Evolutionary conservation across 2,797 vertebrate genomes (phyloP).

Genomic region (Varecia variegata): DNA sequence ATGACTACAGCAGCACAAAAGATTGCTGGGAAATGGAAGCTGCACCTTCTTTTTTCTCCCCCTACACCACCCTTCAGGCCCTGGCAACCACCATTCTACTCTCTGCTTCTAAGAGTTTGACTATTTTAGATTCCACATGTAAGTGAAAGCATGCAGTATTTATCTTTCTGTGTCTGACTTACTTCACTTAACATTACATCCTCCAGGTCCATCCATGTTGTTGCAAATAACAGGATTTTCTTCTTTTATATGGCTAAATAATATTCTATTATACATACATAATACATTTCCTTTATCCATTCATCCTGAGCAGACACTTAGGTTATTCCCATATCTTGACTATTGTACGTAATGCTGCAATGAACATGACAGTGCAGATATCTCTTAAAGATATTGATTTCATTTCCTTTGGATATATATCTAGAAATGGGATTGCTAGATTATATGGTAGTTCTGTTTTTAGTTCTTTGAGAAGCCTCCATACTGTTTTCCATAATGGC

Average conservation of each 20-base stretch:
- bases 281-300: not conserved
- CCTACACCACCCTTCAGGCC: too few relatives aligned
- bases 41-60: not conserved
- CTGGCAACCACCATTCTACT: not conserved
- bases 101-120: not conserved
- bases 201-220: not conserved
- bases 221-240: not conserved
- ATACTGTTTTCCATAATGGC: not conserved
- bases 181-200: not conserved
- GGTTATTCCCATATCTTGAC: not conserved
- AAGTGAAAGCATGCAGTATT: not conserved
- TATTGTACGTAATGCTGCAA: too few relatives aligned
- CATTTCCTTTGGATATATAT: not conserved
- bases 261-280: not conserved
- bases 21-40: not conserved
- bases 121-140: not conserved
- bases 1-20: not conserved
- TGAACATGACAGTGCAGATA: not conserved
- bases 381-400: not conserved
- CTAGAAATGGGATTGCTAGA: not conserved
- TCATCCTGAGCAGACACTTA: not conserved
- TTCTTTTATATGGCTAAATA: not conserved
- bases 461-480: not conserved
- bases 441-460: not conserved
- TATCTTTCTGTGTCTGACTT: not conserved